Conservation (phyloP, 2,797 vertebrate genomes). For the Lacerta viridis region DNA sequence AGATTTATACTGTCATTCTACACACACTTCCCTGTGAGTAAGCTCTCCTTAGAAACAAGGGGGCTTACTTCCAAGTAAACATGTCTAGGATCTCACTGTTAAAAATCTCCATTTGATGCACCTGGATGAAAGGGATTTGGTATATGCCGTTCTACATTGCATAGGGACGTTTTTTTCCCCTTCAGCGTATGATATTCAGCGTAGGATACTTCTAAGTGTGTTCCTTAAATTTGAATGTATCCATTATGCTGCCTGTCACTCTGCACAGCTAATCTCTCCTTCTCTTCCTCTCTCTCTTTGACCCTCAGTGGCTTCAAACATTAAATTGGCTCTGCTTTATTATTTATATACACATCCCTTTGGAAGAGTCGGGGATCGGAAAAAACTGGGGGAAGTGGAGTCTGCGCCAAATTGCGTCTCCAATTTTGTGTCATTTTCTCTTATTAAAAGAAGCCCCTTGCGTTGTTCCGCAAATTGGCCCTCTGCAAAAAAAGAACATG, state of each 20-base stretch:
- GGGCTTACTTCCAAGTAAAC: no score
- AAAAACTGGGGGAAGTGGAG: slow-evolving; percentile 13
- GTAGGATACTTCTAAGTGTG: slow-evolving; percentile 19
- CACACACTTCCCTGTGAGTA: no score
- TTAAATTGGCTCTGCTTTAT: slow-evolving; percentile 75
- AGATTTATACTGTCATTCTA: no score
- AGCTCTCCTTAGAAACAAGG: no score
- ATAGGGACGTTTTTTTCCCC: not conserved
- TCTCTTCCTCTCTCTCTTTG: slow-evolving; percentile 68
- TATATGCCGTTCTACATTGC: not conserved
- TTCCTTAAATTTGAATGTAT: slow-evolving; percentile 52
- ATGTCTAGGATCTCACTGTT: no score
- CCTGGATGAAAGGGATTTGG: not conserved
- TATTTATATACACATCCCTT: slow-evolving; percentile 69
- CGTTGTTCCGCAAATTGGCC: slow-evolving; percentile 39
- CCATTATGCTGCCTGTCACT: slow-evolving; percentile 72
- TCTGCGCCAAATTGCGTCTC: slow-evolving; percentile 21
- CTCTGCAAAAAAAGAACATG: slow-evolving; percentile 17
- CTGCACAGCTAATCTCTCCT: slow-evolving; percentile 33
- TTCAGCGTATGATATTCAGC: not conserved
- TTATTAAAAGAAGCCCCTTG: slow-evolving; percentile 35
- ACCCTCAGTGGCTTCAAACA: slow-evolving; percentile 57
- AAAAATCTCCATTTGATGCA: not conserved
- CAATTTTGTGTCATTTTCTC: slow-evolving; percentile 49
- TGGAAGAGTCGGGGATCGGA: slow-evolving; percentile 33